phyloP scores from a whole-genome alignment of 2,113 vertebrate species.

The Cygnus buccinator region DNA sequence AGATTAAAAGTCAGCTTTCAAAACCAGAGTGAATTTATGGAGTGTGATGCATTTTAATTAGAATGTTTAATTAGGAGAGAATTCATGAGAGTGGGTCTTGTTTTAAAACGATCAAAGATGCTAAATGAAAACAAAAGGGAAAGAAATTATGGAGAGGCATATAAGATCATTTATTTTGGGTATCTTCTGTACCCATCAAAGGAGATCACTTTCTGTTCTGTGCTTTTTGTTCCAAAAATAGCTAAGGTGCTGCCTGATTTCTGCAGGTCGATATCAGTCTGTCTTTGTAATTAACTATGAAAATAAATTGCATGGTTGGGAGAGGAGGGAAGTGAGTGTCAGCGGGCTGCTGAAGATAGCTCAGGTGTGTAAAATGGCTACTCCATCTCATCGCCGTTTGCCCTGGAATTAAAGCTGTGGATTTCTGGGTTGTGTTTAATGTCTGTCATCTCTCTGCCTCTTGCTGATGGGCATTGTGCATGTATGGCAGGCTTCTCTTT shows the following conservation, averaged over 20 bases:
- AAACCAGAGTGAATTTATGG: constrained; percentile 58
- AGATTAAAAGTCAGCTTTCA: constrained; percentile 48
- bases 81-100: constrained; percentile 47
- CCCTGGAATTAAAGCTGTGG: background rate
- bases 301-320: constrained; percentile 19
- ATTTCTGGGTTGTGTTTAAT: background rate
- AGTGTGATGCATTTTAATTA: constrained; percentile 60
- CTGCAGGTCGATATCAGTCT: constrained; percentile 42
- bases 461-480: background rate
- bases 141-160: background rate
- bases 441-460: background rate
- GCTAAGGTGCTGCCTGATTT: constrained; percentile 36
- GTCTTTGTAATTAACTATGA: constrained; percentile 48
- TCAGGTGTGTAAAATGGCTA: constrained; percentile 60
- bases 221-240: constrained; percentile 61
- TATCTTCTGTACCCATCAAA: constrained; percentile 17
- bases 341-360: constrained; percentile 23
- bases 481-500: background rate
- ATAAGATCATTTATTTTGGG: constrained; percentile 51
- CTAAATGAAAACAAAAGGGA: constrained; percentile 57
- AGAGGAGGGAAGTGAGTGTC: background rate
- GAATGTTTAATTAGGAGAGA: constrained; percentile 59
- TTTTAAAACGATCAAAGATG: constrained; percentile 48
- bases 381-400: fast-evolving
- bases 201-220: constrained; percentile 39